Evolutionary conservation across 2,113 vertebrate species (phyloP).

Genomic region (Tragulus kanchil): DNA sequence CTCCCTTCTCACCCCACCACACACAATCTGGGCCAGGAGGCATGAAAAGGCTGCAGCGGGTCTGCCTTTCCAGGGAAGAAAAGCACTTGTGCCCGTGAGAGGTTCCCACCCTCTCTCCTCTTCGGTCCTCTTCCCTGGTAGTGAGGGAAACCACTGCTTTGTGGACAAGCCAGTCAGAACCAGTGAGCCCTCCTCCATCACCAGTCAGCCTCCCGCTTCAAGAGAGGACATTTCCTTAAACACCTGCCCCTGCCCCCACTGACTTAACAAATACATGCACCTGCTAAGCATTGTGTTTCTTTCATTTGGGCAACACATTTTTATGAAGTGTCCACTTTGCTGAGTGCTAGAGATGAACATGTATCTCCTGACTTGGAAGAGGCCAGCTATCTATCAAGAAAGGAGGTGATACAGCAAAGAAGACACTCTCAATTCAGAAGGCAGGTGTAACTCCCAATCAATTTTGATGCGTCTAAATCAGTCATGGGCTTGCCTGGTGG

Average conservation of each 20-base stretch:
- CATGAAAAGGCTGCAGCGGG: not conserved
- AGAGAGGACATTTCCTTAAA: not conserved
- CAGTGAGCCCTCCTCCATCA: not conserved
- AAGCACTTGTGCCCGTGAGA: not conserved
- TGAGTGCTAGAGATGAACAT: not conserved
- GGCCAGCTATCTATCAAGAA: not conserved
- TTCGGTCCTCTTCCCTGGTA: not conserved
- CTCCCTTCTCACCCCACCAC: fast-evolving
- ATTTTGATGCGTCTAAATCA: not conserved
- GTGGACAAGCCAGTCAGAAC: not conserved
- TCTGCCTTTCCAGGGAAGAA: not conserved
- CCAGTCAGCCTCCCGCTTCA: not conserved
- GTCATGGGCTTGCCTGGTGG: not conserved
- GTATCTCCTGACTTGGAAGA: slow-evolving; percentile 6
- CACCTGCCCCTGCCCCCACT: not conserved
- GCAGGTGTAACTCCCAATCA: not conserved
- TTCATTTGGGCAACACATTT: not conserved
- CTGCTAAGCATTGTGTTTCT: not conserved
- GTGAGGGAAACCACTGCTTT: too few species aligned
- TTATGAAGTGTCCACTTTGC: not conserved
- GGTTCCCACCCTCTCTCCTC: not conserved
- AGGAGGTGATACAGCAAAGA: not conserved
- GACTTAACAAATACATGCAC: not conserved
- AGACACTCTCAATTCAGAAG: not conserved
- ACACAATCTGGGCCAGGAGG: not conserved